Evolutionary conservation across 1,140 invertebrate genomes (phyloP), one percentile per base, ranked within the genome.

Genomic region (Macrobrachium nipponense): DNA sequence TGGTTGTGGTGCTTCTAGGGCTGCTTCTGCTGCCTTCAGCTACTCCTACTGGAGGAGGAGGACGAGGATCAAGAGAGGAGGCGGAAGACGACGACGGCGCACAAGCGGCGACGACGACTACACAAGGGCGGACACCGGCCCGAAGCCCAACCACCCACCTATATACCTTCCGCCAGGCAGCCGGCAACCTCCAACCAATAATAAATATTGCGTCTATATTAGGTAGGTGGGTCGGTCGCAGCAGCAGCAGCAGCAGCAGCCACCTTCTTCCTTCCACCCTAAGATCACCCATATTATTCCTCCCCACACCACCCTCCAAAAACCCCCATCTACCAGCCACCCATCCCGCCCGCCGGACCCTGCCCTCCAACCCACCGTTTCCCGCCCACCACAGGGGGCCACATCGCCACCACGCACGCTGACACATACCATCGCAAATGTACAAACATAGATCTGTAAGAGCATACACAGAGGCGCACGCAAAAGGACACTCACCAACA

Each of bases 171-270:
- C 44, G 64, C 20, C 62, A 44, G 60, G 61, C n/a, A 59, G 51
- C 70, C 51, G 43, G 60, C 51, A 51, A 36, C 36, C 51, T 43
- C 80, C 64, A 58, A 79, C 80, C 80, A 82, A 73, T 82, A 82
- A 60, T 73, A 82, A 82, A 70, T 82, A 73, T 82, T 70, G 68
- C 58, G 66, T 36, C 78, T 80, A 80, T 80, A 80, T 80, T 80
- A 80, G 78, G 78, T 36, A 66, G 78, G 78, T 80, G 62, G 78
- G 43, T 43, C 78, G 78, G 60, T 68, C 36, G 14, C 23, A 27
- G 68, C 23, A 27, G 68, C 68, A n/a, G n/a, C n/a, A n/a, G n/a
- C n/a, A n/a, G 14, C 23, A 27, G 68, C 23, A 27, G 68, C 68
- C 68, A 23, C 36, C 68, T 70, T 27, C 68, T 70, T 27, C 68